phyloP scores from a whole-genome alignment of 2,113 vertebrate genomes.

The Microcebus griseorufus region DNA sequence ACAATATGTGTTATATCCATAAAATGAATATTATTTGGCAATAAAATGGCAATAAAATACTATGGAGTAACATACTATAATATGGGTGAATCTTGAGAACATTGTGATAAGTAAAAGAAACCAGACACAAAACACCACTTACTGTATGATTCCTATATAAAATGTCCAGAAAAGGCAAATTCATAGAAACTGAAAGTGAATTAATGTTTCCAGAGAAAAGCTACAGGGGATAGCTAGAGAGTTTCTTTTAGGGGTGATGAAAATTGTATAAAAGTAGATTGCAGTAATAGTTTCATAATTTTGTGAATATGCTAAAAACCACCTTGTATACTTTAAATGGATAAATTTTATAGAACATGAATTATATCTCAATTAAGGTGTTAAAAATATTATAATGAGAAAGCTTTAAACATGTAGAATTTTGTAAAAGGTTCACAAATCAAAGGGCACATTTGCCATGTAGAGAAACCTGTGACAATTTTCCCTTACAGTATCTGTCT shows the following conservation, averaged over 20 bases:
- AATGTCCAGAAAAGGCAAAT: not conserved
- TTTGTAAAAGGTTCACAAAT: not conserved
- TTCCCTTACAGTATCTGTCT: not conserved
- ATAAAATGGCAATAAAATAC: not conserved
- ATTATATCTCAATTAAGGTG: not conserved
- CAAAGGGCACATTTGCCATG: not conserved
- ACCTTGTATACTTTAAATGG: not conserved
- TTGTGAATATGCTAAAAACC: not conserved
- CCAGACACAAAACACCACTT: not conserved
- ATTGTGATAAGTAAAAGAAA: not conserved
- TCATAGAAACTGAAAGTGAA: not conserved
- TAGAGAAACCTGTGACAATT: not conserved
- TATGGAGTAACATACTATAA: not conserved
- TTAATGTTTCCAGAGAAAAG: not conserved
- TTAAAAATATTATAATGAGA: not conserved
- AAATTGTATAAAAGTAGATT: not conserved
- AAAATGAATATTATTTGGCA: not conserved
- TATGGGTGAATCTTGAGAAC: not conserved
- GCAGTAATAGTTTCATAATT: not conserved
- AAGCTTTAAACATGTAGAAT: not conserved
- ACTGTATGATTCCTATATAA: not conserved
- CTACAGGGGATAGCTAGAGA: not conserved
- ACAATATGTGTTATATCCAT: not conserved
- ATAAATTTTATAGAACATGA: not conserved
- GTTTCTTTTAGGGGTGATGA: not conserved